Conservation (phyloP, 2,888 invertebrate genomes). For the Melipona bicolor region DNA sequence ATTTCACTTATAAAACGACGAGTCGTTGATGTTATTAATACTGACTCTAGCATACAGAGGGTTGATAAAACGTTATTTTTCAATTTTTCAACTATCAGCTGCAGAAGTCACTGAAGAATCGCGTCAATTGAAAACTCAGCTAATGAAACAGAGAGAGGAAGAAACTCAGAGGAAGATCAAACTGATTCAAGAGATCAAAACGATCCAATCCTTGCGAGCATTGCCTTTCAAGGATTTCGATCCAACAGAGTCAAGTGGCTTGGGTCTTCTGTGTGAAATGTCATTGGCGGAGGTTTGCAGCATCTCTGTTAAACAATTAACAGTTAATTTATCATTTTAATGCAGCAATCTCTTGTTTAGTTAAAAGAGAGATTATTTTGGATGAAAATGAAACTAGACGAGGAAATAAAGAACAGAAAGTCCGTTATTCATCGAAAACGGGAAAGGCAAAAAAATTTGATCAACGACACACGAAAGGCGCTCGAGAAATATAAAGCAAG, state of each 20-base stretch:
- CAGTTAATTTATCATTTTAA: background rate
- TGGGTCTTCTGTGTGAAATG: constrained; percentile 88
- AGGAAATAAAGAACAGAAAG: constrained; percentile 85
- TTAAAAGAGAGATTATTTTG: constrained; percentile 86
- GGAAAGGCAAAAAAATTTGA: constrained; percentile 83
- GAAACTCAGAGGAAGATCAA: constrained; percentile 82
- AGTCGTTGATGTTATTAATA: background rate
- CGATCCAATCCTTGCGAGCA: constrained; percentile 81
- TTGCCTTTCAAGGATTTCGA: constrained; percentile 84
- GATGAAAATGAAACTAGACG: constrained; percentile 85
- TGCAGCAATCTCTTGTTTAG: constrained; percentile 29
- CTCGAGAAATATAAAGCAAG: constrained; percentile 52
- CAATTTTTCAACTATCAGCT: constrained; percentile 38
- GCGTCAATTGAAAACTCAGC: constrained; percentile 45
- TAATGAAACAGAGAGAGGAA: constrained; percentile 76
- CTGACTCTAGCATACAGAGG: too few species aligned
- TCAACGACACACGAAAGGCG: constrained; percentile 68
- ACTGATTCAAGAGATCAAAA: constrained; percentile 83
- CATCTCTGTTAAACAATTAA: background rate
- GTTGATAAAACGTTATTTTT: background rate
- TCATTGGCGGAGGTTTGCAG: constrained; percentile 85
- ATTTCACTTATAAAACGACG: too few species aligned
- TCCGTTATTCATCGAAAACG: constrained; percentile 84
- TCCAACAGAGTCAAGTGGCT: constrained; percentile 86
- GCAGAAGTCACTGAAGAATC: constrained; percentile 65